Evolutionary conservation across 2,888 invertebrate species (phyloP), one percentile per base, ranked within the genome.

Genomic region (Aphodius sticticus): DNA sequence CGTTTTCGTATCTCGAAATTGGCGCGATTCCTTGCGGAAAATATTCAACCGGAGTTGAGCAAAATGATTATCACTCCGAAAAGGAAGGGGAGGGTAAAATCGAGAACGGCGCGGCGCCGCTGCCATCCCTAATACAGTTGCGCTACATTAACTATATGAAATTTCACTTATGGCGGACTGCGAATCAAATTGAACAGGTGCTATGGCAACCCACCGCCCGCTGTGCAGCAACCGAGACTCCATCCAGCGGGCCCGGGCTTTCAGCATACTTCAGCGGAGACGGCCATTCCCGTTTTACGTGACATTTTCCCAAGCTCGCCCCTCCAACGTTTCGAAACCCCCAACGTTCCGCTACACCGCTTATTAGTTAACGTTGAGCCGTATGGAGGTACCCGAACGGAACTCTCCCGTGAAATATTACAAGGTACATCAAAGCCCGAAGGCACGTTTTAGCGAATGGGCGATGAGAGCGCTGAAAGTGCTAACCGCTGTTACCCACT

Each of bases 181-280:
- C 9, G 35, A 74, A 74, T 74, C 74, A 37, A 79, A 79, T 77
- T 72, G 77, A 79, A 79, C 74, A 38, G 77, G 70, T 70, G 74
- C 37, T 71, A 77, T 37, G 70, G 77, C 38, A 16, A 26, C 38
- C 37, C 37, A 14, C 37, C 76, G 37, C 26, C 76, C 35, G 53
- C 53, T 53, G 53, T 9, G 53, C 53, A 53, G 53, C 53, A 53
- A 53, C 53, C 53, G 53, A 53, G 53, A 53, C 53, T 53, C 53
- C 3, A 26, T 26, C 26, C 26, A 26, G 26, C 26, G 3, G 26
- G 12, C 1, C 53, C 1, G 9, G 7, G 53, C 53, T 53, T 53
- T 12, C 9, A 53, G 53, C 53, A 53, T 1, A 53, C 53, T 53
- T 12, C 9, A 53, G 53, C 12, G 53, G 7, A 26, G 9, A 9